Evolutionary conservation across 1,140 invertebrate species (phyloP), one percentile per base, ranked within the genome.

Genomic region (Caenorhabditis tropicalis): DNA sequence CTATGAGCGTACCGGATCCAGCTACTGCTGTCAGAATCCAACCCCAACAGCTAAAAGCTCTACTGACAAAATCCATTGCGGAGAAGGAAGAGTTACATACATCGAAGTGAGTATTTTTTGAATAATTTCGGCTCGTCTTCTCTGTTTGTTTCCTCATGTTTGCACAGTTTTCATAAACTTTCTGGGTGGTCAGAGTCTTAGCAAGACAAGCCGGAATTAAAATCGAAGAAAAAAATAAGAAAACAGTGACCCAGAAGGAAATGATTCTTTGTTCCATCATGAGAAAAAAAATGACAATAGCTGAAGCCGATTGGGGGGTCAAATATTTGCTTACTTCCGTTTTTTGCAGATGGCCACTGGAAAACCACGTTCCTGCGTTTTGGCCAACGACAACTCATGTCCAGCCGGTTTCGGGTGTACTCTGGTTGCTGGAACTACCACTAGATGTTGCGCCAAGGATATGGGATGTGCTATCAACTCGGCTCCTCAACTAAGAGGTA

Each of bases 401-500:
- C 89, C 89, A 2, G 79, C 86, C 29, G 89, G 89, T 27, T 90
- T 90, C 56, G 89, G 89, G 31, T 90, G 89, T 82, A 91, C 90
- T 83, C 79, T 90, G 19, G 87, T 90, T 56, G 85, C 84, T 31
- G 90, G 90, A n/a, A 86, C 86, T 60, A 86, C 89, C 27, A 91
- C 89, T 2, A 79, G 84, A 85, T 91, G 90, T 56, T 91, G 90
- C 74, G 90, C 90, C 53, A 85, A 85, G 33, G 87, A 91, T 84
- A 89, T 90, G 58, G 90, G 90, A 24, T 91, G 90, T 70, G 89
- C 90, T n/a, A 83, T 84, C 46, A 91, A 91, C 83, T 91, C 89
- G 46, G 89, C 90, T 19, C 90, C 89, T 27, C 91, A 85, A 81
- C 83, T 90, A 9, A 86, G 91, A 48, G 89, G 89, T 49, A 87